Percentiles rank a stretch among this genome's conserved stretches.
Evolutionary conservation across 2,797 vertebrate genomes (phyloP).

Genomic region (Gobio occitaniae): DNA sequence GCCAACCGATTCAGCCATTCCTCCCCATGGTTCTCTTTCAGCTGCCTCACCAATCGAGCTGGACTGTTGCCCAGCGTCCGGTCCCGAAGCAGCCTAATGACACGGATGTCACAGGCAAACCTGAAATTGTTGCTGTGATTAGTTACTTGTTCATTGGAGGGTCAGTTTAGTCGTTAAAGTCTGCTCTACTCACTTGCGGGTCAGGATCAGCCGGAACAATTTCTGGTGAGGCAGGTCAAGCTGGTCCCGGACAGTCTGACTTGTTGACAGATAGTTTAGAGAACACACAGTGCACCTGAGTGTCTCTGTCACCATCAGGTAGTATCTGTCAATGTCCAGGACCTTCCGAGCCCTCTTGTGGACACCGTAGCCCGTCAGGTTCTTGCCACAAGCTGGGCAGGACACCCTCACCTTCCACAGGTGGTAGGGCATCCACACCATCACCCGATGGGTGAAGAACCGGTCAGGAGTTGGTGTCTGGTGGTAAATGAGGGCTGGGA

Average conservation of each 20-base stretch:
- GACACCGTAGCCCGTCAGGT: slow-evolving; percentile 11
- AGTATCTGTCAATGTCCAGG: slow-evolving; percentile 47
- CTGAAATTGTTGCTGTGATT: background rate
- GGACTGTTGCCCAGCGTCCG: slow-evolving; percentile 46
- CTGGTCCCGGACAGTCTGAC: slow-evolving; percentile 48
- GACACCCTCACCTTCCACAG: slow-evolving; percentile 48
- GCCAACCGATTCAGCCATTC: slow-evolving; percentile 28
- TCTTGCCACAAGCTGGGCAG: slow-evolving; percentile 35
- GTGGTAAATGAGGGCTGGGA: slow-evolving; percentile 33
- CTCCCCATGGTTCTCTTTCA: slow-evolving; percentile 47
- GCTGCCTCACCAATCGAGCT: slow-evolving; percentile 22
- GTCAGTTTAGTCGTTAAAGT: background rate
- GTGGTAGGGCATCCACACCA: slow-evolving; percentile 55
- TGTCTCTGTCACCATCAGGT: slow-evolving; percentile 51
- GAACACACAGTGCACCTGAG: slow-evolving; percentile 37
- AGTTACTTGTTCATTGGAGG: background rate
- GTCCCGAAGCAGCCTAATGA: slow-evolving; percentile 37
- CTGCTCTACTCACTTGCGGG: slow-evolving; percentile 26
- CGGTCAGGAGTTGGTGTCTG: slow-evolving; percentile 36
- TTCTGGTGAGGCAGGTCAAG: slow-evolving; percentile 31
- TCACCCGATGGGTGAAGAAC: slow-evolving; percentile 43
- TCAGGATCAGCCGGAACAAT: slow-evolving; percentile 39
- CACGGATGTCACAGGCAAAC: slow-evolving; percentile 49
- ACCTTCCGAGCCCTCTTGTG: slow-evolving; percentile 37
- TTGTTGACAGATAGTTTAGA: slow-evolving; percentile 15